These are phyloP conservation scores for Lasioglossum oenotherae DNA, from an alignment of 2,888 invertebrate species.

Conservation along the genomic window DNA sequence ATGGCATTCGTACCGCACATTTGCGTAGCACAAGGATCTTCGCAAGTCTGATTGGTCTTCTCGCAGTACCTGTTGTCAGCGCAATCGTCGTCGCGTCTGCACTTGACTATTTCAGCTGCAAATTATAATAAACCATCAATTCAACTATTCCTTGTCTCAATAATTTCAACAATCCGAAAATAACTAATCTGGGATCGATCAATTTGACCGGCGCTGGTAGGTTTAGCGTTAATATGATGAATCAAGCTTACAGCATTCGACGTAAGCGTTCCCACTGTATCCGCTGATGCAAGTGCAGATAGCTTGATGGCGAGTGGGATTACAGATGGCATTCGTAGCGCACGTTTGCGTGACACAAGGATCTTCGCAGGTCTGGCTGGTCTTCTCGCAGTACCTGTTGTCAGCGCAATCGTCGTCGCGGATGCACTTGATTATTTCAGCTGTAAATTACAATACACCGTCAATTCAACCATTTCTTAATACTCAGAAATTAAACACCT, in stretches of 20 bases:
- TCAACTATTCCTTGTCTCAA: background rate
- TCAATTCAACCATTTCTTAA: background rate
- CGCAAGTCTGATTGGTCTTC: conserved; percentile 89
- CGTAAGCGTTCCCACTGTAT: conserved; percentile 91
- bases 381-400: conserved; percentile 89
- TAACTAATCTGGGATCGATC: background rate
- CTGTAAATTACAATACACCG: conserved; percentile 46
- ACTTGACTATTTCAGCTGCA: conserved; percentile 85
- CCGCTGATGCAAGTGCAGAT: conserved; percentile 92
- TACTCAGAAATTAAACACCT: background rate
- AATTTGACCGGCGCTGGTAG: too few species aligned
- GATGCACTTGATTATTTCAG: conserved; percentile 86
- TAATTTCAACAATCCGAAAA: background rate
- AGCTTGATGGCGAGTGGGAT: conserved; percentile 90
- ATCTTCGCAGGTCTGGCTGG: conserved; percentile 90
- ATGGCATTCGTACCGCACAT: conserved; percentile 91
- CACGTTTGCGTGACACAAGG: conserved; percentile 92
- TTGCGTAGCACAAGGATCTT: conserved; percentile 91
- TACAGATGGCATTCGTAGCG: conserved; percentile 92
- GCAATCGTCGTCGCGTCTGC: conserved; percentile 90
- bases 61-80: conserved; percentile 92
- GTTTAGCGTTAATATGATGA: background rate
- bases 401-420: conserved; percentile 91
- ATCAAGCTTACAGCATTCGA: conserved; percentile 88
- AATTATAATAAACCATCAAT: background rate